Conservation (phyloP, 2,113 vertebrate species). For the Nipponia nippon region DNA sequence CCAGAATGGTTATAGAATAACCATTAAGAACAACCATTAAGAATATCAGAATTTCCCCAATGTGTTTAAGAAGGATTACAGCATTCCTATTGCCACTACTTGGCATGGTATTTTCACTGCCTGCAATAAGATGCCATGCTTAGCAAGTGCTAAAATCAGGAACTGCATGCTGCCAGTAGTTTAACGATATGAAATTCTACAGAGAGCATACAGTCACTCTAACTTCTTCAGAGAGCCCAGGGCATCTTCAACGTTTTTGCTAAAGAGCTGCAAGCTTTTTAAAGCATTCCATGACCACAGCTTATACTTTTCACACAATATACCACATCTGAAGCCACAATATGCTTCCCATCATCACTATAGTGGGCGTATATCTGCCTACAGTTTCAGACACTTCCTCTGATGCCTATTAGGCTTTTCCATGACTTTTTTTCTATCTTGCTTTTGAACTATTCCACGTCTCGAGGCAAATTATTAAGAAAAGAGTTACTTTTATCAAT, state of each 20-base stretch:
- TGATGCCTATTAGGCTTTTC: neutral
- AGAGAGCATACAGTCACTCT: neutral
- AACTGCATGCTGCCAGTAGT: neutral
- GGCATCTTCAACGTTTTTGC: neutral
- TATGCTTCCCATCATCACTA: neutral
- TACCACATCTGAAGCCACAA: neutral
- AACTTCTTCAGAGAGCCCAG: neutral
- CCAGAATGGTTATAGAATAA: neutral
- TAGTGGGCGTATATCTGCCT: neutral
- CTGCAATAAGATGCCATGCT: neutral
- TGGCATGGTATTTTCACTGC: slow-evolving; percentile 4
- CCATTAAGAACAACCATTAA: neutral
- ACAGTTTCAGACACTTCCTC: neutral
- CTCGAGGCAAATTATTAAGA: neutral
- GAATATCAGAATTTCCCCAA: neutral
- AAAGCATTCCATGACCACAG: neutral
- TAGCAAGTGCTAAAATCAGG: slow-evolving; percentile 7
- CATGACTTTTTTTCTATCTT: neutral
- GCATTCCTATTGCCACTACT: neutral
- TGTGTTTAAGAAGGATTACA: slow-evolving; percentile 27
- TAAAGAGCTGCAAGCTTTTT: neutral
- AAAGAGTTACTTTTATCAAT: neutral
- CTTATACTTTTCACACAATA: neutral
- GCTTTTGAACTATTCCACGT: neutral
- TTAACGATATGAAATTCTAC: neutral